Evolutionary conservation across 2,113 vertebrate genomes (phyloP), one percentile per base, ranked within the genome.

Genomic region (Electrona antarctica): DNA sequence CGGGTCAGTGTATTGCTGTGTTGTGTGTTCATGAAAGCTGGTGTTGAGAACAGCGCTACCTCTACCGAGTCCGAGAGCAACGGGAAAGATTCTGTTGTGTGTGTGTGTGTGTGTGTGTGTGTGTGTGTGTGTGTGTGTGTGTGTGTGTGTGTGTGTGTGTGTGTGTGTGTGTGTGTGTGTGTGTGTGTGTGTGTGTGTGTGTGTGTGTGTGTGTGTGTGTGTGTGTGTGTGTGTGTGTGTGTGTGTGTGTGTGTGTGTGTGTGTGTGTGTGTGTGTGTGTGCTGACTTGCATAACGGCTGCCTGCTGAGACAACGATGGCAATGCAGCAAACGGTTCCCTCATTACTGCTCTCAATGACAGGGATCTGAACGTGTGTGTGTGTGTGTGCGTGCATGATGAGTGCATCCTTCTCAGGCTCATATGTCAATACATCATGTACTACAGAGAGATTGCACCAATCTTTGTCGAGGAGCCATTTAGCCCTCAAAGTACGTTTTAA

Each of bases 361-460:
- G 49, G 49, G 49, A 7, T 6, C 11, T 8, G 7, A 7, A 11
- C 49, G 60, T n/a, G 60, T 73, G 65, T 29, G 11, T 41, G 73
- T 78, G 82, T 76, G 69, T 85, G 83, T 73, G 68, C 69, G 73
- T 76, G 79, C 73, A 85, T 83, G 82, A 80, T 45, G 55, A 70
- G 64, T 7, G 67, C 69, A 87, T 88, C 88, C 83, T 77, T 85
- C 72, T 57, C 55, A 57, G 14, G 14, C 7, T 7, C 11, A n/a
- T 1, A n/a, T 7, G 55, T 7, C 11, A 57, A n/a, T 3, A n/a
- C 2, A 57, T 13, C 7, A 14, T 7, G 2, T 15, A 7, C 1
- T 13, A 2, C 2, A 5, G 13, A 57, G 55, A 57, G 55, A 14
- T 41, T 3, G 55, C 2, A 57, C 7, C 4, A 15, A 57, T 41